These are phyloP conservation scores for Apis florea DNA, from an alignment of 1,140 invertebrate genomes.

Conservation along the genomic window DNA sequence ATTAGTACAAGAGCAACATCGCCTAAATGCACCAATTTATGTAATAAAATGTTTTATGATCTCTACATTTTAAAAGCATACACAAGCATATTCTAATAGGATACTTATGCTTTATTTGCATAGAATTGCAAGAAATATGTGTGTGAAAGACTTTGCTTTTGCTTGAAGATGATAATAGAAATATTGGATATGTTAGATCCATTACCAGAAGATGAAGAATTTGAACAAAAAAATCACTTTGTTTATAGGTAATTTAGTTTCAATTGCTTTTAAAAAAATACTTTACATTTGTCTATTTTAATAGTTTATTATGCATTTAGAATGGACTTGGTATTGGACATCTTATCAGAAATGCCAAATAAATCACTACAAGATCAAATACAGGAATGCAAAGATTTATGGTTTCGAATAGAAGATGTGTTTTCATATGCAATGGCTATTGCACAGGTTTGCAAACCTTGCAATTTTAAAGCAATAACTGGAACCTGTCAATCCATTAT, in stretches of 20 bases:
- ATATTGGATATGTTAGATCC: constrained; percentile 71
- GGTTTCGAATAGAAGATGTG: constrained; percentile 74
- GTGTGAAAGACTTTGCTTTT: constrained; percentile 73
- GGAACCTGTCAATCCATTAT: constrained; percentile 76
- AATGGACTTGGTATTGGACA: constrained; percentile 76
- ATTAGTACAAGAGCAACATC: constrained; percentile 74
- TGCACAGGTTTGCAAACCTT: constrained; percentile 76
- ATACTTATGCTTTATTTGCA: constrained; percentile 34
- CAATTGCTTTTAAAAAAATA: background rate
- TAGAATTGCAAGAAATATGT: constrained; percentile 76
- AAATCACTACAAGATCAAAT: constrained; percentile 64
- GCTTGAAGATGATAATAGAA: constrained; percentile 73
- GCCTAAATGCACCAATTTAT: constrained; percentile 72
- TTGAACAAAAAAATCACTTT: constrained; percentile 76
- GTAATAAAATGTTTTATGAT: constrained; percentile 65
- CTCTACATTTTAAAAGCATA: background rate
- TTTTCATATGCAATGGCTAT: constrained; percentile 79
- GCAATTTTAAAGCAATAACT: constrained; percentile 77
- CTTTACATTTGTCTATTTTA: background rate
- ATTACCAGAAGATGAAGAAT: constrained; percentile 68
- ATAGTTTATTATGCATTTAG: constrained; percentile 51
- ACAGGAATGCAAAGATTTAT: constrained; percentile 68
- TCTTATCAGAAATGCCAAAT: constrained; percentile 69
- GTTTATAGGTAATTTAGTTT: constrained; percentile 70
- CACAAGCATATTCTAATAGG: constrained; percentile 5